These are phyloP conservation scores for Ichneumoninae sp. DNA, from an alignment of 2,888 invertebrate species.

Conservation along the genomic window DNA sequence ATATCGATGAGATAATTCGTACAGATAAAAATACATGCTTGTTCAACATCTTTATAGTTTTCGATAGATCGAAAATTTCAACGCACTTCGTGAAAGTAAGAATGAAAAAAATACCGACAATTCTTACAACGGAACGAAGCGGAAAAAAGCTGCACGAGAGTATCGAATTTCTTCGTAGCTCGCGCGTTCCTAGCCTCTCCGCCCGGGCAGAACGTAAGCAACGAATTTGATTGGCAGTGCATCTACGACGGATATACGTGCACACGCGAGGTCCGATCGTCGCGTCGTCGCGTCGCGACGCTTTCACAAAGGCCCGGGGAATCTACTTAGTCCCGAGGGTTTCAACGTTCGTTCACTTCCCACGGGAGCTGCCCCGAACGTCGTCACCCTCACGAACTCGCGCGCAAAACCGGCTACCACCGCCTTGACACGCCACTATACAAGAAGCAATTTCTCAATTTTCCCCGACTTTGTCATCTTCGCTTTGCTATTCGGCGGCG, in stretches of 20 bases:
- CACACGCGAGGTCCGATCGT: constrained; percentile 67
- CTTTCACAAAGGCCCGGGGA: constrained; percentile 76
- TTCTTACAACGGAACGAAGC: constrained; percentile 11
- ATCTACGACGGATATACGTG: constrained; percentile 67
- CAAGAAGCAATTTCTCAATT: constrained; percentile 84
- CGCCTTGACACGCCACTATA: constrained; percentile 66
- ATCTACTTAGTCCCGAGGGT: constrained; percentile 80
- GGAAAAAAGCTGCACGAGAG: constrained; percentile 23
- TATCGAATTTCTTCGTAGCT: constrained; percentile 36
- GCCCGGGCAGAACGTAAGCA: constrained; percentile 16
- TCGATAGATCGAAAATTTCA: neutral
- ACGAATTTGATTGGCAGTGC: constrained; percentile 69
- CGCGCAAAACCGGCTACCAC: constrained; percentile 27
- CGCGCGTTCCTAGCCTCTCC: neutral
- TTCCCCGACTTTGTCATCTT: constrained; percentile 83
- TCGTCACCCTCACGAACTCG: constrained; percentile 35
- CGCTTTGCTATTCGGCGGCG: constrained; percentile 82
- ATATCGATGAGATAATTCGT: neutral
- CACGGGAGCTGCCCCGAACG: constrained; percentile 70
- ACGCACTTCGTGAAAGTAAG: neutral
- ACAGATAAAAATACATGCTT: neutral
- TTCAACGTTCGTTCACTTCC: constrained; percentile 72
- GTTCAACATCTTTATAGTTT: constrained; percentile 10
- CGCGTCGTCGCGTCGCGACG: constrained; percentile 62
- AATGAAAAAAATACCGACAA: neutral